A percentile compares a stretch with the other conserved stretches of the same genome.
These are phyloP conservation scores for Andricus curvator DNA, from an alignment of 2,888 invertebrate species.

Conservation along the genomic window DNA sequence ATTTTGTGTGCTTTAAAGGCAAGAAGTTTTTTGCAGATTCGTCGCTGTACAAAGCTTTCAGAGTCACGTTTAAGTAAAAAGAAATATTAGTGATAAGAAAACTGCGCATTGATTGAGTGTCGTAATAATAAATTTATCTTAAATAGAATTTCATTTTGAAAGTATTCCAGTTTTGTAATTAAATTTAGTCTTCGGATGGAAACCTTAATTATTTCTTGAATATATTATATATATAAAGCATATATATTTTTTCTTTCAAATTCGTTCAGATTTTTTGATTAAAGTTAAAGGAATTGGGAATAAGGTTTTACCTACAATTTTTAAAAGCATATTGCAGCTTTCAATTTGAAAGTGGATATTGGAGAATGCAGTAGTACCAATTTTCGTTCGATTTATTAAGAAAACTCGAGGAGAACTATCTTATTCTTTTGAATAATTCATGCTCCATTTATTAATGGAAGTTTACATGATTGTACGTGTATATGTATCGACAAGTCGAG, in stretches of 20 bases:
- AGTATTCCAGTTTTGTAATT: neutral
- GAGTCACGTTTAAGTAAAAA: conserved; percentile 23
- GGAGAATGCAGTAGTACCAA: neutral
- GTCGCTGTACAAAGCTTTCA: neutral
- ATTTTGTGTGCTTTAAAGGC: neutral
- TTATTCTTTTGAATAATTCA: conserved; percentile 35
- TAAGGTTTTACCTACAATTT: neutral
- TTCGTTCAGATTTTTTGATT: neutral
- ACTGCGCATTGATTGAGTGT: neutral
- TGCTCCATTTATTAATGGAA: conserved; percentile 16
- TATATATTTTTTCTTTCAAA: too few relatives aligned
- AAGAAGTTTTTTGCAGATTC: conserved; percentile 18
- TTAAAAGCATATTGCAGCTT: neutral
- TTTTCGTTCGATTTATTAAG: conserved; percentile 11
- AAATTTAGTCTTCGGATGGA: too few relatives aligned
- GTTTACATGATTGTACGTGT: conserved; percentile 4
- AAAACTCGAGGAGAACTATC: conserved; percentile 14
- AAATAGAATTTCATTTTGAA: neutral
- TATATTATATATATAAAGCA: too few relatives aligned
- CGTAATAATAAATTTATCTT: too few relatives aligned
- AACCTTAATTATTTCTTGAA: too few relatives aligned
- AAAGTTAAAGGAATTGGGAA: neutral
- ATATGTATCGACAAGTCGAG: conserved; percentile 17
- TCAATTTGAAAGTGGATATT: neutral
- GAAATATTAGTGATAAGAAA: conserved; percentile 11